phyloP scores from a whole-genome alignment of 2,888 invertebrate genomes.

The Oligia latruncula region DNA sequence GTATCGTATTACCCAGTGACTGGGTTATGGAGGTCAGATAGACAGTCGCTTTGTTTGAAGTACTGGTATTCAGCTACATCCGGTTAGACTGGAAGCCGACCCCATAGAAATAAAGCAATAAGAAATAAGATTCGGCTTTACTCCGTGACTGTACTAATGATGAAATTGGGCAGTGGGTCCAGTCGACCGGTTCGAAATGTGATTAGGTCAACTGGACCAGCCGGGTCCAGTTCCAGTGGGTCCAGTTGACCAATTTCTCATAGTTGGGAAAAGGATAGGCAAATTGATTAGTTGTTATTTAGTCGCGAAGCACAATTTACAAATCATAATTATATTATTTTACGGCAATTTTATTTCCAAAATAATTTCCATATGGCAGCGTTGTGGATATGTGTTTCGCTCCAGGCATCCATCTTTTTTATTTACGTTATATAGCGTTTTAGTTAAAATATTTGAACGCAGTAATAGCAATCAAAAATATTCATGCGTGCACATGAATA shows the following conservation, averaged over 20 bases:
- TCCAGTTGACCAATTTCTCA: too few species aligned
- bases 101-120: too few species aligned
- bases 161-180: too few species aligned
- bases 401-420: constrained; percentile 32
- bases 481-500: constrained; percentile 50
- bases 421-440: constrained; percentile 27
- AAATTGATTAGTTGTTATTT: background rate
- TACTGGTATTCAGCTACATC: background rate
- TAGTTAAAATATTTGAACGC: constrained; percentile 47
- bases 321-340: background rate
- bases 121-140: too few species aligned
- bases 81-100: background rate
- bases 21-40: background rate
- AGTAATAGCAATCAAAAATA: constrained; percentile 43
- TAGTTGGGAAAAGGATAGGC: background rate
- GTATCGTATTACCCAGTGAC: background rate
- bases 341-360: background rate
- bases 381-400: constrained; percentile 2
- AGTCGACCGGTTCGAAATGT: too few species aligned
- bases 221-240: too few species aligned
- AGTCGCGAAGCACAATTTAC: background rate
- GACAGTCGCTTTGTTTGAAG: background rate
- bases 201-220: too few species aligned
- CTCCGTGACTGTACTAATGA: too few species aligned
- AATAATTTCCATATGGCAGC: background rate